Percentiles rank a stretch among this genome's conserved stretches.
Evolutionary conservation across 2,888 invertebrate species (phyloP).

Genomic region (Prosapia bicincta): DNA sequence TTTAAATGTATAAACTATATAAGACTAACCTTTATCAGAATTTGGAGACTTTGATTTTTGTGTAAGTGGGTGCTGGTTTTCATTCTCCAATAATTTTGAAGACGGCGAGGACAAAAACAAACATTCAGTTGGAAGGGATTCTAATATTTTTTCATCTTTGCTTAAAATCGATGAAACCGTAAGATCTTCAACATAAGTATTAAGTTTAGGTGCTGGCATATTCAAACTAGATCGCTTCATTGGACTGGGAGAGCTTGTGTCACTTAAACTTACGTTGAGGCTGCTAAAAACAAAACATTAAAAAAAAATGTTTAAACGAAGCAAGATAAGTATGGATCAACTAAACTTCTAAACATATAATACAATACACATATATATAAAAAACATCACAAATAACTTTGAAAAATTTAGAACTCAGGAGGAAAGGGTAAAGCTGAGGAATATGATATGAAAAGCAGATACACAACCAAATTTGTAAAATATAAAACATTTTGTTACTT

Average conservation of each 20-base stretch:
- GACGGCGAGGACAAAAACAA: neutral
- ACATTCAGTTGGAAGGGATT: no score
- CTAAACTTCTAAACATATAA: no score
- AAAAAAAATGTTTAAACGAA: no score
- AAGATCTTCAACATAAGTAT: neutral
- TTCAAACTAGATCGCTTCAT: neutral
- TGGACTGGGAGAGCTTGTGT: neutral
- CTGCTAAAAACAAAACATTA: neutral
- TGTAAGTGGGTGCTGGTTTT: neutral
- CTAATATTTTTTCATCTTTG: no score
- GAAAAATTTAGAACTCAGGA: no score
- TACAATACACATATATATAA: no score
- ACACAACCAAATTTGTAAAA: no score
- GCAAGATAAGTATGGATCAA: no score
- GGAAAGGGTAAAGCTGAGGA: no score
- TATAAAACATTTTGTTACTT: no score
- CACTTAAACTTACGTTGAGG: neutral
- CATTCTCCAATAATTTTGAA: neutral
- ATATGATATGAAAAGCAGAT: no score
- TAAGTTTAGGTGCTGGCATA: neutral
- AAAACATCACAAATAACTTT: no score
- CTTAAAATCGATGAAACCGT: neutral
- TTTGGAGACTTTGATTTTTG: neutral
- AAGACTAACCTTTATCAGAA: neutral
- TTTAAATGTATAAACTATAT: neutral